Conservation (phyloP, 1,140 invertebrate genomes). For the Brachionus rotundiformis region DNA sequence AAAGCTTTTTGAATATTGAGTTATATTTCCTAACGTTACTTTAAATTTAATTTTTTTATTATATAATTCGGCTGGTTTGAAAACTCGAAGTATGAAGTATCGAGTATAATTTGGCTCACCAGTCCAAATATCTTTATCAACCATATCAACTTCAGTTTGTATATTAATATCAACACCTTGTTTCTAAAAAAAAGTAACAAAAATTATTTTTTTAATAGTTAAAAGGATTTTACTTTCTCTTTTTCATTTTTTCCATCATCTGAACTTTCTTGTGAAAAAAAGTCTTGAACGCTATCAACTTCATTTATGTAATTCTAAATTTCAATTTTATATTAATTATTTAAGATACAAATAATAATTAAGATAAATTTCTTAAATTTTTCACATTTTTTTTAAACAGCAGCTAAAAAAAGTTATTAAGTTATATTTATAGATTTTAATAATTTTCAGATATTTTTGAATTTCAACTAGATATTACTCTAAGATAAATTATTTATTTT, state of each 20-base stretch:
- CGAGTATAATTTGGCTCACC: constrained; percentile 24
- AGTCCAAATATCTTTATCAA: constrained; percentile 36
- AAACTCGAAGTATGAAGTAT: neutral
- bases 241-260: neutral
- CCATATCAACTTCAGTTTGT: neutral
- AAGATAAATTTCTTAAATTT: too few relatives aligned
- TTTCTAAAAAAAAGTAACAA: neutral
- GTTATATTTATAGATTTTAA: too few relatives aligned
- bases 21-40: neutral
- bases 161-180: neutral
- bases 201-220: neutral
- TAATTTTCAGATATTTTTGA: too few relatives aligned
- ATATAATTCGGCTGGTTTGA: neutral
- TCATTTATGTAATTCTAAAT: constrained; percentile 30
- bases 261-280: constrained; percentile 40
- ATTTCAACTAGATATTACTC: too few relatives aligned
- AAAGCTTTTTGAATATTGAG: neutral
- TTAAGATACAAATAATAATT: neutral
- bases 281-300: constrained; percentile 44
- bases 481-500: too few relatives aligned
- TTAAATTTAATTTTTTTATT: constrained; percentile 24
- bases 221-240: neutral
- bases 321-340: neutral
- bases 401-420: too few relatives aligned
- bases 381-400: too few relatives aligned